A percentile compares a stretch with the other conserved stretches of the same genome.
phyloP scores from a whole-genome alignment of 2,888 invertebrate species.

The Strigamia transsilvanica region DNA sequence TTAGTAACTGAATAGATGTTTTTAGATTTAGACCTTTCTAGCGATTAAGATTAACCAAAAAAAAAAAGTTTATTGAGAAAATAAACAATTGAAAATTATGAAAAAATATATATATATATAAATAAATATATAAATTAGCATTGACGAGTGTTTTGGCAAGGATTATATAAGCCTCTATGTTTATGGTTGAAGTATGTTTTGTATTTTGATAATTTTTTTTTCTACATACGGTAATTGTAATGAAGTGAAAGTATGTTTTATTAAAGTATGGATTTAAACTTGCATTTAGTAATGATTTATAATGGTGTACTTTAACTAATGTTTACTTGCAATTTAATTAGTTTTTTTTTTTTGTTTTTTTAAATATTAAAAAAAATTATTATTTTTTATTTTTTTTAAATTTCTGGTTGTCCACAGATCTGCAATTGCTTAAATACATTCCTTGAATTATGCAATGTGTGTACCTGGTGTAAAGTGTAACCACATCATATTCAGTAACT shows the following conservation, averaged over 20 bases:
- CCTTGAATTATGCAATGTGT: slow-evolving; percentile 26
- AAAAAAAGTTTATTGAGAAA: not conserved
- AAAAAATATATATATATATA: not conserved
- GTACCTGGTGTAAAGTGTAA: slow-evolving; percentile 30
- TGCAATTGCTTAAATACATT: slow-evolving; percentile 30
- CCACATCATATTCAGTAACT: slow-evolving; percentile 12
- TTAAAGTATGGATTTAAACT: not conserved
- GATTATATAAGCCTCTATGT: slow-evolving; percentile 1
- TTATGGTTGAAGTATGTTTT: slow-evolving; percentile 26
- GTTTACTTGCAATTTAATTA: not conserved
- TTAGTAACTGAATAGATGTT: not conserved
- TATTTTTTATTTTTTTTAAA: not conserved
- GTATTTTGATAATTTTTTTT: slow-evolving; percentile 24
- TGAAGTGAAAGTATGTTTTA: slow-evolving; percentile 5
- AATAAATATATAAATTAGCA: not conserved
- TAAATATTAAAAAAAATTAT: not conserved
- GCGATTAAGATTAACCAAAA: not conserved
- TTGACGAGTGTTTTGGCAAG: slow-evolving; percentile 22
- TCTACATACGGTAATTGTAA: not conserved
- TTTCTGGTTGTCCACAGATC: slow-evolving; percentile 28
- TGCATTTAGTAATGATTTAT: not conserved
- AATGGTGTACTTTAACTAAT: not conserved
- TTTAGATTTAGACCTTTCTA: slow-evolving; percentile 18
- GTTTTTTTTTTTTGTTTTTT: not conserved
- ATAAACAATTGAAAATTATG: not conserved